A percentile compares a stretch with the other conserved stretches of the same genome.
Evolutionary conservation across 2,797 vertebrate genomes (phyloP).

Genomic region (Ctenopoma multispine): DNA sequence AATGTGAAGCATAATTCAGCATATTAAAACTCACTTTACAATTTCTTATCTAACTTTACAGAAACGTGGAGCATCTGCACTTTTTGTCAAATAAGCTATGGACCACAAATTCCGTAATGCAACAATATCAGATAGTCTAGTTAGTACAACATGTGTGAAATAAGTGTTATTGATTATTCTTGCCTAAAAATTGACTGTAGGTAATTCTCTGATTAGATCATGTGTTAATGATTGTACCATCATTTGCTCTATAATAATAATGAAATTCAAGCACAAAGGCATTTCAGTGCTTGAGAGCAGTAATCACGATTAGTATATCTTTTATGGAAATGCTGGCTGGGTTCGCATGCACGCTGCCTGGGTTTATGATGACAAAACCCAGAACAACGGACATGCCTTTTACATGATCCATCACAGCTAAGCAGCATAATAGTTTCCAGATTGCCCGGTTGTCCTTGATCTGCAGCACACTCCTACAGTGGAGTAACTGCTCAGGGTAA

Average conservation of each 20-base stretch:
- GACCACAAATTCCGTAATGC: not conserved
- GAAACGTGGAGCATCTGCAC: too few relatives aligned
- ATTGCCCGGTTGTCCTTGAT: slow-evolving; percentile 47
- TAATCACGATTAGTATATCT: slow-evolving; percentile 17
- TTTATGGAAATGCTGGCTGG: slow-evolving; percentile 43
- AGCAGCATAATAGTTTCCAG: slow-evolving; percentile 70
- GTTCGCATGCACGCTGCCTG: slow-evolving; percentile 55
- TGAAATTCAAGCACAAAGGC: slow-evolving; percentile 1
- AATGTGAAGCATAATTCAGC: not conserved
- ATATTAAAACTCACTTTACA: too few relatives aligned
- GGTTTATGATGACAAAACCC: slow-evolving; percentile 66
- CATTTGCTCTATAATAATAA: not conserved
- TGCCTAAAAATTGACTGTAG: not conserved
- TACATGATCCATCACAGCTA: slow-evolving; percentile 60
- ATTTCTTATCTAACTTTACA: too few relatives aligned
- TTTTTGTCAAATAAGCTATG: not conserved
- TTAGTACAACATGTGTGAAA: not conserved
- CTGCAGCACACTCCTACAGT: slow-evolving; percentile 23
- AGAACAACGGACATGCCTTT: slow-evolving; percentile 70
- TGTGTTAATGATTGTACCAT: not conserved
- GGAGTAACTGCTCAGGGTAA: slow-evolving; percentile 16
- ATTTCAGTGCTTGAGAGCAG: slow-evolving; percentile 17
- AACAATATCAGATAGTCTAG: not conserved
- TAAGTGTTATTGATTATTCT: not conserved
- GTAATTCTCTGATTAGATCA: not conserved